phyloP scores from a whole-genome alignment of 2,888 invertebrate genomes.

The Syrphus vitripennis region DNA sequence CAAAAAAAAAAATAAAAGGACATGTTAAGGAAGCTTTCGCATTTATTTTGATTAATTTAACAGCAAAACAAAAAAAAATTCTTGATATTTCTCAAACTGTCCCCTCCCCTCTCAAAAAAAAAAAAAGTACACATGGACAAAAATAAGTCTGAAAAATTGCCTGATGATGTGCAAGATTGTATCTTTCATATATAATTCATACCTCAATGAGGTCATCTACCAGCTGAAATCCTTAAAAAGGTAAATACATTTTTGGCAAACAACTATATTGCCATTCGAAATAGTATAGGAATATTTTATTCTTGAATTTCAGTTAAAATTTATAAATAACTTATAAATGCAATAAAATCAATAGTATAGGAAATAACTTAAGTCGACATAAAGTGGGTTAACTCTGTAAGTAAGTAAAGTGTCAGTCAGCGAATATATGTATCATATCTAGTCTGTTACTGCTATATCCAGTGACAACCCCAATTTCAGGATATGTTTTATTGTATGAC shows the following conservation, averaged over 20 bases:
- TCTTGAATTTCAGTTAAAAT: constrained; percentile 15
- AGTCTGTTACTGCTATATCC: constrained; percentile 7
- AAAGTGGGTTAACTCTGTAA: constrained; percentile 49
- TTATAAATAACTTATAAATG: constrained; percentile 57
- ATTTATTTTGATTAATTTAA: constrained; percentile 13
- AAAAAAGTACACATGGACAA: neutral
- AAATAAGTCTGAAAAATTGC: neutral
- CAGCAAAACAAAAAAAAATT: neutral
- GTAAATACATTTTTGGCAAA: neutral
- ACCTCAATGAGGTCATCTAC: constrained; percentile 20
- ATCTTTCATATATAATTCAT: neutral
- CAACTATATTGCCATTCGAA: constrained; percentile 27
- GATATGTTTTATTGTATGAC: constrained; percentile 33
- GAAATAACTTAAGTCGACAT: neutral
- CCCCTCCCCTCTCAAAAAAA: too few species aligned
- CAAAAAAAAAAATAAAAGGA: too few species aligned
- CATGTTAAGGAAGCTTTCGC: constrained; percentile 17
- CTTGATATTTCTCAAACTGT: constrained; percentile 9
- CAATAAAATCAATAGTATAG: constrained; percentile 34
- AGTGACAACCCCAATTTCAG: constrained; percentile 38
- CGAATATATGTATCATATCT: neutral
- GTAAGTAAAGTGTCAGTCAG: constrained; percentile 36
- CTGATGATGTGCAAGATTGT: neutral
- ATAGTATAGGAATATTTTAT: neutral
- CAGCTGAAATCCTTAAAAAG: neutral